Percentiles rank a stretch among this genome's conserved stretches.
phyloP scores from a whole-genome alignment of 2,888 invertebrate genomes.

The Tenthredo amoena region DNA sequence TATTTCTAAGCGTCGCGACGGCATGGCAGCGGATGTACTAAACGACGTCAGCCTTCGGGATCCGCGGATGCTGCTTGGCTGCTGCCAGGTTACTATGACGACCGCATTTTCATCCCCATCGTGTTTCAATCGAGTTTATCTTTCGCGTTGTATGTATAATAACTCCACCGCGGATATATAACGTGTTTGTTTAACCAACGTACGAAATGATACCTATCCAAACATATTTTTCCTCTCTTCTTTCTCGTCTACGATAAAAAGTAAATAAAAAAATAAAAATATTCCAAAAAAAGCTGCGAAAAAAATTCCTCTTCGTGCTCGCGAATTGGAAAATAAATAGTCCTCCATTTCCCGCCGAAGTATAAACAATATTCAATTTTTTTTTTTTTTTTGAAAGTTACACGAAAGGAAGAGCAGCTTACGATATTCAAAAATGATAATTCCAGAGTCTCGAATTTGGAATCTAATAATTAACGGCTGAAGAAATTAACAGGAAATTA shows the following conservation, averaged over 20 bases:
- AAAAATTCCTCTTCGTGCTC: not conserved
- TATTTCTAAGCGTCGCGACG: constrained; percentile 38
- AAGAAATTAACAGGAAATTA: not conserved
- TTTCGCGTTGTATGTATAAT: constrained; percentile 15
- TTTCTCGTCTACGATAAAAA: not conserved
- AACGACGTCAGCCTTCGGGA: constrained; percentile 37
- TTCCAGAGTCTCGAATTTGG: not conserved
- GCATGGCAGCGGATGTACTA: constrained; percentile 46
- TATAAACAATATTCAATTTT: not conserved
- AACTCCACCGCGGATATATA: not conserved
- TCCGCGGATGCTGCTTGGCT: constrained; percentile 6
- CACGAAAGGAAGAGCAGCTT: not conserved
- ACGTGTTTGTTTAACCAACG: constrained; percentile 21
- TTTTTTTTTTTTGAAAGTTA: not conserved
- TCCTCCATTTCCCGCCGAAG: not conserved
- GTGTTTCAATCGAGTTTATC: constrained; percentile 38
- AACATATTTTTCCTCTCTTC: not conserved
- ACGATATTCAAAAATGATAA: not conserved
- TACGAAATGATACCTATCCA: not conserved
- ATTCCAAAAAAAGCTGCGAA: too few relatives aligned
- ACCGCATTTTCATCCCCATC: constrained; percentile 49
- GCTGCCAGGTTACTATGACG: constrained; percentile 16
- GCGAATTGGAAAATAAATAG: not conserved
- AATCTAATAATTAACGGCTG: not conserved
- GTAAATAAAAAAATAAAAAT: too few relatives aligned